phyloP scores from a whole-genome alignment of 2,888 invertebrate species.

The Habrosyne pyritoides region DNA sequence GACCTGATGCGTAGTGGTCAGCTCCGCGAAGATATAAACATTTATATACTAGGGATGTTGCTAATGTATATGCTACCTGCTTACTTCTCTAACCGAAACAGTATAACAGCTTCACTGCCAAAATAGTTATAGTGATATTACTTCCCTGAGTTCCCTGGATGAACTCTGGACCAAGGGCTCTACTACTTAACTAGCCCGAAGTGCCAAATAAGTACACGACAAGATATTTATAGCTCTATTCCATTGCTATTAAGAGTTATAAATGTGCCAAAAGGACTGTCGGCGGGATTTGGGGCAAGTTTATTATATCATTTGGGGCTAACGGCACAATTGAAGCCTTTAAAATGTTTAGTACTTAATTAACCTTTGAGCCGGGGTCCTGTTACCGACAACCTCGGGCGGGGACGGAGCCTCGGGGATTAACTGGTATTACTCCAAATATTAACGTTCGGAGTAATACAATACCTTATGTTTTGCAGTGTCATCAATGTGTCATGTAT shows the following conservation, averaged over 20 bases:
- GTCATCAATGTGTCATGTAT: too few relatives aligned
- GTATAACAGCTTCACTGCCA: too few relatives aligned
- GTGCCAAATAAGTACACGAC: neutral
- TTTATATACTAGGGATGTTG: too few relatives aligned
- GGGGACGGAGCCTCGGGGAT: neutral
- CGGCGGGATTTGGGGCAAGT: neutral
- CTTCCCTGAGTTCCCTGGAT: too few relatives aligned
- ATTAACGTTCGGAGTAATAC: neutral
- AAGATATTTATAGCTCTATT: neutral
- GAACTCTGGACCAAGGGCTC: too few relatives aligned
- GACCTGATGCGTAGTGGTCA: too few relatives aligned
- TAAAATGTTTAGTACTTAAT: constrained; percentile 13
- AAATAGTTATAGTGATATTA: too few relatives aligned
- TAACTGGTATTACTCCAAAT: neutral
- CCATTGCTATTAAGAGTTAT: neutral
- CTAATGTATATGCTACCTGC: too few relatives aligned
- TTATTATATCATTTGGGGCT: neutral
- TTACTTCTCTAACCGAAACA: too few relatives aligned
- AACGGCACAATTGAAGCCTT: neutral
- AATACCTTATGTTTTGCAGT: too few relatives aligned
- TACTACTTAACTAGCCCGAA: neutral
- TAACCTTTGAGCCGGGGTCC: constrained; percentile 13
- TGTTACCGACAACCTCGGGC: constrained; percentile 2
- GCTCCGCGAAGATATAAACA: too few relatives aligned
- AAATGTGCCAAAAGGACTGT: neutral